Evolutionary conservation across 1,140 invertebrate species (phyloP).

Genomic region (Trissolcus basalis): DNA sequence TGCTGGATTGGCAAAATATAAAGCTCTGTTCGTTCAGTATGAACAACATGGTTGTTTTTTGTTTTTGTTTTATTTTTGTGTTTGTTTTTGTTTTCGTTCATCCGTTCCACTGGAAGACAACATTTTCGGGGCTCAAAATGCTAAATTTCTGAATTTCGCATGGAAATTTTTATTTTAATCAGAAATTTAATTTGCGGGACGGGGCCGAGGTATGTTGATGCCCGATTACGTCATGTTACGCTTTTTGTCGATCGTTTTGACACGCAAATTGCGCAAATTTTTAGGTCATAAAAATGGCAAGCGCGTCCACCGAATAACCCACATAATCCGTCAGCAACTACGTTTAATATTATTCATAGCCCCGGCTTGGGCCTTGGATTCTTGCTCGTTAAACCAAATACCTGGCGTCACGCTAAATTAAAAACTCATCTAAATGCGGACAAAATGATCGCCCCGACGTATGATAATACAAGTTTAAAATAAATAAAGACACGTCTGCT

Average conservation of each 20-base stretch:
- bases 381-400: constrained; percentile 67
- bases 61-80: neutral
- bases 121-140: no score
- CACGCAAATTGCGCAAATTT: constrained; percentile 31
- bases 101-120: no score
- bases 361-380: constrained; percentile 45
- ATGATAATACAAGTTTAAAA: constrained; percentile 64
- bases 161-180: no score
- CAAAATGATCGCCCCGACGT: constrained; percentile 53
- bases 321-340: constrained; percentile 46
- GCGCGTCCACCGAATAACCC: constrained; percentile 26
- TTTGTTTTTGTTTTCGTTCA: neutral
- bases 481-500: constrained; percentile 63
- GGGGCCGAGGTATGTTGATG: no score
- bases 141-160: no score
- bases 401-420: constrained; percentile 68
- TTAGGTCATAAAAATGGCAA: constrained; percentile 28
- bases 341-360: constrained; percentile 70
- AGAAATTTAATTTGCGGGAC: no score
- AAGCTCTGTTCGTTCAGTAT: constrained; percentile 16
- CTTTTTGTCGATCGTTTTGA: constrained; percentile 10
- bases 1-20: constrained; percentile 32
- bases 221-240: neutral
- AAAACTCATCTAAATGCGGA: constrained; percentile 66
- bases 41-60: constrained; percentile 9